Conservation (phyloP, 2,797 vertebrate species). For the Hydrophis major region DNA sequence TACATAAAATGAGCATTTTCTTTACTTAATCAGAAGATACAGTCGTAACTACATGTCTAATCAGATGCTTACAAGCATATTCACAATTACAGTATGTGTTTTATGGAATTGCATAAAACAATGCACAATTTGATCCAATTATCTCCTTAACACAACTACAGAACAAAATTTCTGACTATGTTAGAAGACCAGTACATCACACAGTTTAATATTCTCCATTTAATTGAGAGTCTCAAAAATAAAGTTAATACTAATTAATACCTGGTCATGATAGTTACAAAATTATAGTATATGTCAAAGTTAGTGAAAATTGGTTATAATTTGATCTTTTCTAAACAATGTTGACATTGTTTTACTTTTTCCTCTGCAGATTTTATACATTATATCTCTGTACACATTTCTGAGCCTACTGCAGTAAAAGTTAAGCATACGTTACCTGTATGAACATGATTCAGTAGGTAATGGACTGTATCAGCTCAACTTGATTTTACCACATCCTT, state of each 20-base stretch:
- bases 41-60: background rate
- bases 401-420: conserved; percentile 46
- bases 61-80: no score
- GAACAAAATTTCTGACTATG: background rate
- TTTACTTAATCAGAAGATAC: background rate
- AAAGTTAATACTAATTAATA: conserved; percentile 38
- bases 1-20: background rate
- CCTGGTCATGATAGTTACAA: background rate
- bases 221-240: conserved; percentile 27
- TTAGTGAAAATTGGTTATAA: background rate
- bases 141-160: conserved; percentile 1
- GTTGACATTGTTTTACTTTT: conserved; percentile 56
- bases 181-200: background rate
- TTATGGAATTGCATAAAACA: background rate
- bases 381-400: conserved; percentile 47
- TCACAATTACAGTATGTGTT: background rate
- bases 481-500: conserved; percentile 40
- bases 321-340: background rate
- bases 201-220: conserved; percentile 40
- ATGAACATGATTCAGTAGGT: conserved; percentile 46
- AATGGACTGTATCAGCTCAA: conserved; percentile 64
- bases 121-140: background rate
- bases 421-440: conserved; percentile 4
- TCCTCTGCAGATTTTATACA: conserved; percentile 51
- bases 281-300: conserved; percentile 26